Percentiles rank a stretch among this genome's conserved stretches.
These are phyloP conservation scores for Menura novaehollandiae DNA, from an alignment of 2,113 vertebrate species.

Conservation along the genomic window DNA sequence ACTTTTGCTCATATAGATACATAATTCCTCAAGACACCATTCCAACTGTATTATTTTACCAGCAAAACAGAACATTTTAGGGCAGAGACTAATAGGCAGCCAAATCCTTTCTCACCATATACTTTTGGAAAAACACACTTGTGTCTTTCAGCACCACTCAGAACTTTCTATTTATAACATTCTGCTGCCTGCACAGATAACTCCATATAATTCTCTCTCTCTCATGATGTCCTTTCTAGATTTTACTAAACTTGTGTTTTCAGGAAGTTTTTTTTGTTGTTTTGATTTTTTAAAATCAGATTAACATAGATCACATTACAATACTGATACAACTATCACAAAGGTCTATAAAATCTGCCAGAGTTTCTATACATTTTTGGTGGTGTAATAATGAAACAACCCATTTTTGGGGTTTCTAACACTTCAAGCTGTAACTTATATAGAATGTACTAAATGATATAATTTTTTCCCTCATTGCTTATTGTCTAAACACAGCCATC, in stretches of 20 bases:
- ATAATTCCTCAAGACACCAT: neutral
- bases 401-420: neutral
- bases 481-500: neutral
- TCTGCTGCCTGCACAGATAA: neutral
- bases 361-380: neutral
- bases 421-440: neutral
- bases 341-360: neutral
- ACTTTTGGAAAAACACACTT: neutral
- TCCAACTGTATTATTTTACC: neutral
- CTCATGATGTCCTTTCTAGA: neutral
- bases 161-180: slow-evolving; percentile 4
- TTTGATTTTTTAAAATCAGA: neutral
- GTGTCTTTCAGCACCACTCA: neutral
- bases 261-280: neutral
- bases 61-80: neutral
- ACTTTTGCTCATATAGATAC: neutral
- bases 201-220: neutral
- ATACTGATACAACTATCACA: neutral
- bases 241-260: neutral
- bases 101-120: neutral
- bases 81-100: neutral
- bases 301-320: neutral
- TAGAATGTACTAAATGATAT: neutral
- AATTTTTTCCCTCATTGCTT: neutral
- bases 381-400: neutral